Percentiles rank a stretch among this genome's conserved stretches.
phyloP scores from a whole-genome alignment of 2,797 vertebrate species.

The Oophaga sylvatica region DNA sequence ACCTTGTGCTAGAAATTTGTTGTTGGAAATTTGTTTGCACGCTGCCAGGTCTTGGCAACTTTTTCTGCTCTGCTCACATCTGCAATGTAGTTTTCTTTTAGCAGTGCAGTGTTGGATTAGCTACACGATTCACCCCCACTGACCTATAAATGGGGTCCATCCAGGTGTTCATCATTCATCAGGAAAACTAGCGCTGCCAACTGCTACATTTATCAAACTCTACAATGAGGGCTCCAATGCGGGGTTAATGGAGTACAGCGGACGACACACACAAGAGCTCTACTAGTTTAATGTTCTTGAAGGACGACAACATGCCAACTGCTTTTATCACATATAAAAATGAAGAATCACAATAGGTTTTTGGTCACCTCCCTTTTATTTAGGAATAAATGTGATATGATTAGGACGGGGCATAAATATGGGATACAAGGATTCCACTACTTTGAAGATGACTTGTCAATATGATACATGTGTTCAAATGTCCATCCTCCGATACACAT shows the following conservation, averaged over 20 bases:
- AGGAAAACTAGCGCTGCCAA: too few relatives aligned
- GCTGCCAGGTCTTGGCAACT: too few relatives aligned
- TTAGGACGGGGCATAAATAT: slow-evolving; percentile 15
- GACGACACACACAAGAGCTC: not conserved
- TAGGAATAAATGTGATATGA: slow-evolving; percentile 25
- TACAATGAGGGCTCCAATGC: too few relatives aligned
- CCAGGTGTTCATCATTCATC: too few relatives aligned
- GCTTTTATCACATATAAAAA: not conserved
- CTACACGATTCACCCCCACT: too few relatives aligned
- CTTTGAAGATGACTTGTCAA: slow-evolving; percentile 6
- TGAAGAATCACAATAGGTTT: not conserved
- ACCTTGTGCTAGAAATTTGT: too few relatives aligned
- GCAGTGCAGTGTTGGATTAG: too few relatives aligned
- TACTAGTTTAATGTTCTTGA: not conserved
- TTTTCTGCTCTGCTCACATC: too few relatives aligned
- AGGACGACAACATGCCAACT: not conserved
- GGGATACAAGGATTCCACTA: slow-evolving; percentile 2
- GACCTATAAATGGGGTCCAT: too few relatives aligned
- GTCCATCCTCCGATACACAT: not conserved
- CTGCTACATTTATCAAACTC: too few relatives aligned
- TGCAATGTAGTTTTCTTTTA: too few relatives aligned
- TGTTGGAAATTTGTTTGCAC: too few relatives aligned
- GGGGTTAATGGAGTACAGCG: not conserved
- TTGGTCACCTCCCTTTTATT: slow-evolving; percentile 32
- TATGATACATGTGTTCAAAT: not conserved